Evolutionary conservation across 2,888 invertebrate genomes (phyloP).

Genomic region (Synergus itoensis): DNA sequence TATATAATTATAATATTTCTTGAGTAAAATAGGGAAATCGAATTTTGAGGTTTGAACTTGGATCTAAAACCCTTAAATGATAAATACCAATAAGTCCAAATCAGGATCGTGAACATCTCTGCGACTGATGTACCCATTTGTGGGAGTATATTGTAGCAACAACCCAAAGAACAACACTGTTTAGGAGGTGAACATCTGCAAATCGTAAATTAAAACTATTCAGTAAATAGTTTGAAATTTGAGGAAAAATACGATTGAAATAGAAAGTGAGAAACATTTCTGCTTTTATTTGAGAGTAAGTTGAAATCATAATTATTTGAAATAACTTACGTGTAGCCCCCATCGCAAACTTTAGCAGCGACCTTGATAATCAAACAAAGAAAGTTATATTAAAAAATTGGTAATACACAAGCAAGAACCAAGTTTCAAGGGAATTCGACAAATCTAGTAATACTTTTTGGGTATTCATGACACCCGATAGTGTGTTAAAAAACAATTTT

Average conservation of each 20-base stretch:
- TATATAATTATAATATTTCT: too few relatives aligned
- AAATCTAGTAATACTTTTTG: neutral
- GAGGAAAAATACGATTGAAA: neutral
- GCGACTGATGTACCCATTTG: constrained; percentile 79
- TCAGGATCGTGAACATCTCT: constrained; percentile 82
- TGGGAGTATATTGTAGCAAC: constrained; percentile 82
- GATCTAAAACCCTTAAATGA: constrained; percentile 74
- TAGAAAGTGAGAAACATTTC: neutral
- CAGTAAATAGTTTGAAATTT: too few relatives aligned
- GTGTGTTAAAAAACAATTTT: too few relatives aligned
- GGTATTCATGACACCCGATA: neutral
- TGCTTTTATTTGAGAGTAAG: constrained; percentile 18
- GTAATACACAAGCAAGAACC: neutral
- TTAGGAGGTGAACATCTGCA: constrained; percentile 85
- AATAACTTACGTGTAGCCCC: constrained; percentile 58
- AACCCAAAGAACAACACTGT: constrained; percentile 85
- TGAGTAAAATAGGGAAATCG: too few relatives aligned
- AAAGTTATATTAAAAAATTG: neutral
- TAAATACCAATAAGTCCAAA: constrained; percentile 85
- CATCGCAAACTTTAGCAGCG: constrained; percentile 59
- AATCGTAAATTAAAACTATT: constrained; percentile 36
- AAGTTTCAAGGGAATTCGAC: neutral
- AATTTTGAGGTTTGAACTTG: neutral
- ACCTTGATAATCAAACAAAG: constrained; percentile 51
- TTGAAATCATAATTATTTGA: constrained; percentile 16